Evolutionary conservation across 1,140 invertebrate genomes (phyloP).

Genomic region (Lordiphosa collinella): DNA sequence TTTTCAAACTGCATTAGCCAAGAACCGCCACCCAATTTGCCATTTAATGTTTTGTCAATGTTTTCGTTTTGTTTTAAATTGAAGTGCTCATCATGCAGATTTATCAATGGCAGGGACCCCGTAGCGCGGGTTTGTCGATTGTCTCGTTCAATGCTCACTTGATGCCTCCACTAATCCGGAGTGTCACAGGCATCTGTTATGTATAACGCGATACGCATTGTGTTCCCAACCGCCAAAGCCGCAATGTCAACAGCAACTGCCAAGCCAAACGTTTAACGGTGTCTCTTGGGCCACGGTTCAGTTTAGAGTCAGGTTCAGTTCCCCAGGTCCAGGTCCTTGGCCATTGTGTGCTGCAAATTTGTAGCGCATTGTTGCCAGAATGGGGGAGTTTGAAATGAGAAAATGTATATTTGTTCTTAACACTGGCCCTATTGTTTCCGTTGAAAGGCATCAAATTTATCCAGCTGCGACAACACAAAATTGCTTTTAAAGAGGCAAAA

Average conservation of each 20-base stretch:
- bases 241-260: slow-evolving; percentile 9
- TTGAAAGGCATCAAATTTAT: slow-evolving; percentile 5
- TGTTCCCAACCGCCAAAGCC: slow-evolving; percentile 20
- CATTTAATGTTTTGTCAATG: slow-evolving; percentile 17
- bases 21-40: slow-evolving; percentile 18
- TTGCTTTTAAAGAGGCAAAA: slow-evolving; percentile 33
- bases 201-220: slow-evolving; percentile 35
- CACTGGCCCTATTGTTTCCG: slow-evolving; percentile 5
- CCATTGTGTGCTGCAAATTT: slow-evolving; percentile 45
- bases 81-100: slow-evolving; percentile 16
- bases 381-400: slow-evolving; percentile 46
- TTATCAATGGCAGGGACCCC: slow-evolving; percentile 13
- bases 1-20: not conserved
- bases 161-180: slow-evolving; percentile 61
- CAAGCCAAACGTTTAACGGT: slow-evolving; percentile 36
- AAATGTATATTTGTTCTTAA: slow-evolving; percentile 25
- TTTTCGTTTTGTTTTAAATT: slow-evolving; percentile 24
- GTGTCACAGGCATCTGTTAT: slow-evolving; percentile 43
- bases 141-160: slow-evolving; percentile 47
- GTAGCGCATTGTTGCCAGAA: slow-evolving; percentile 56
- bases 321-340: not conserved
- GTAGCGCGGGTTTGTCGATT: slow-evolving; percentile 14
- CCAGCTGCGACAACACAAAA: slow-evolving; percentile 35
- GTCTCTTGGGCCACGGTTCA: slow-evolving; percentile 6
- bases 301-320: not conserved